These are phyloP conservation scores for Herpailurus yagouaroundi DNA, from an alignment of 2,113 vertebrate species.

Conservation along the genomic window DNA sequence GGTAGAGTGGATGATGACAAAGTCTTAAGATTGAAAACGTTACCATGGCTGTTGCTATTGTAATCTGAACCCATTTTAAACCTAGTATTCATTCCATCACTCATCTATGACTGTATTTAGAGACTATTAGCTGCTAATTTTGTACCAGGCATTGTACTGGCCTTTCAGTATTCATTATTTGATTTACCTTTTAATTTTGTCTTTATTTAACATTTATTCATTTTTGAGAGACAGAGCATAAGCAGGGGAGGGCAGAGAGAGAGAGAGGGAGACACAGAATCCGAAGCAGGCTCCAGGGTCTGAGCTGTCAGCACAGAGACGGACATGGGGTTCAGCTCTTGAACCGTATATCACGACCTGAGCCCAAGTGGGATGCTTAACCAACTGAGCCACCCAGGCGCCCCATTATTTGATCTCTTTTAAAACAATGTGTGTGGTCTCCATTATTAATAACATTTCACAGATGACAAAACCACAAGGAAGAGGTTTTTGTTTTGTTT, in stretches of 20 bases:
- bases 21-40: rapidly evolving
- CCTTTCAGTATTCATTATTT: neutral
- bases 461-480: neutral
- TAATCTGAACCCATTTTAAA: neutral
- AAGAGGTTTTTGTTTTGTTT: no score
- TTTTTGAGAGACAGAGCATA: no score
- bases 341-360: no score
- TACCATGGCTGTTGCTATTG: rapidly evolving
- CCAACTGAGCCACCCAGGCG: no score
- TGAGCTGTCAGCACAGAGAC: no score
- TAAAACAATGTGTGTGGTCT: neutral
- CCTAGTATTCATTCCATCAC: neutral
- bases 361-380: no score
- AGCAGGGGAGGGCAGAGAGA: no score
- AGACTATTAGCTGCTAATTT: neutral
- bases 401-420: constrained; percentile 20
- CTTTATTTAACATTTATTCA: no score
- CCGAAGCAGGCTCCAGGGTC: no score
- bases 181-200: neutral
- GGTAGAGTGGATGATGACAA: neutral
- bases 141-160: neutral
- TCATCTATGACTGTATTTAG: no score
- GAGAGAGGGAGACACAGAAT: no score
- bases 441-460: neutral
- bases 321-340: no score